phyloP scores from a whole-genome alignment of 2,797 vertebrate genomes.

The Parambassis ranga region DNA sequence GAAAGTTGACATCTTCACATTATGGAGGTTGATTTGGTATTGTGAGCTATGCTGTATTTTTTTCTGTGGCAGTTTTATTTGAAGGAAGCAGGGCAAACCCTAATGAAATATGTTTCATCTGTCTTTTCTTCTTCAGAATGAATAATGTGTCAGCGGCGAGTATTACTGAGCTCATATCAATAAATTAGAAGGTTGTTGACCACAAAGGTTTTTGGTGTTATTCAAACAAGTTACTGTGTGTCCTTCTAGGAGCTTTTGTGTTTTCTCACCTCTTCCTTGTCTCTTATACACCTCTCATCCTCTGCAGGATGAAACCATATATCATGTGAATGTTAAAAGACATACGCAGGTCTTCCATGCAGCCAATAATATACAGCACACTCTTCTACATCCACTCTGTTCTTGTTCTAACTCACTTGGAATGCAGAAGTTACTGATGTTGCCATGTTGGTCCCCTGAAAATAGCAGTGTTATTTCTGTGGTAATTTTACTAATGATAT shows the following conservation, averaged over 20 bases:
- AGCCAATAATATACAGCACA: slow-evolving; percentile 59
- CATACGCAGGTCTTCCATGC: slow-evolving; percentile 34
- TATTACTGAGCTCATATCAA: slow-evolving; percentile 40
- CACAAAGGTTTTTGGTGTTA: slow-evolving; percentile 26
- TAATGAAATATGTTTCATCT: slow-evolving; percentile 70
- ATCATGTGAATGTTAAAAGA: slow-evolving; percentile 5
- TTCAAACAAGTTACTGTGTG: slow-evolving; percentile 19
- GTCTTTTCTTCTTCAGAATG: slow-evolving; percentile 56
- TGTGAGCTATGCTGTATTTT: slow-evolving; percentile 68
- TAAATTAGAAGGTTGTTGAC: slow-evolving; percentile 41
- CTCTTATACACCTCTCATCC: slow-evolving; percentile 3
- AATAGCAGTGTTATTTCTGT: slow-evolving; percentile 54
- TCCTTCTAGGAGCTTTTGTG: slow-evolving; percentile 36
- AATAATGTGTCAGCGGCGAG: slow-evolving; percentile 40
- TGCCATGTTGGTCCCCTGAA: slow-evolving; percentile 53
- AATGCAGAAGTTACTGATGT: slow-evolving; percentile 51
- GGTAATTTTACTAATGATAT: slow-evolving; percentile 75
- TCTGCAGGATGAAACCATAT: background rate
- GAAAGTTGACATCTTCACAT: slow-evolving; percentile 80
- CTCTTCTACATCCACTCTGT: slow-evolving; percentile 1
- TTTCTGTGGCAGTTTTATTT: slow-evolving; percentile 70
- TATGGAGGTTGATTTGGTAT: slow-evolving; percentile 81
- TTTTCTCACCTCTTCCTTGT: background rate
- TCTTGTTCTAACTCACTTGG: slow-evolving; percentile 44
- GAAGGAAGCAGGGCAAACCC: slow-evolving; percentile 66